A percentile compares a stretch with the other conserved stretches of the same genome.
These are phyloP conservation scores for Cuniculus paca DNA, from an alignment of 2,797 vertebrate species.

Conservation along the genomic window DNA sequence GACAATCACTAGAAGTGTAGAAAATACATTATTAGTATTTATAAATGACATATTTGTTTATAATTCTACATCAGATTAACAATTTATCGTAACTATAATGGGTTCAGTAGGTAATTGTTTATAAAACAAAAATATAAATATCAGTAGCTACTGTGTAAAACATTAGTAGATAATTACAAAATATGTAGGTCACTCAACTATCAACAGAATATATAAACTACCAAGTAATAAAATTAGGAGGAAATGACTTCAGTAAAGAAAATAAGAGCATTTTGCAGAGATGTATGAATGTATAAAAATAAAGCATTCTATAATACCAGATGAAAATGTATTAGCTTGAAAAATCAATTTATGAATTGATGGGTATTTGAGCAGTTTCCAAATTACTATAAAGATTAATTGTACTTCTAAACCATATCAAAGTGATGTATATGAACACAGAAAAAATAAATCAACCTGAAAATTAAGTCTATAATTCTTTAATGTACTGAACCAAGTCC, in stretches of 20 bases:
- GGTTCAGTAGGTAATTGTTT: background rate
- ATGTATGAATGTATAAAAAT: background rate
- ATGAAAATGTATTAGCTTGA: background rate
- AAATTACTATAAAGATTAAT: conserved; percentile 11
- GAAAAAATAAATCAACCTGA: conserved; percentile 24
- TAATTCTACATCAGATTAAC: background rate
- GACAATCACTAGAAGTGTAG: background rate
- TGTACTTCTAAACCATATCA: background rate
- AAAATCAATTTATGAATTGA: background rate
- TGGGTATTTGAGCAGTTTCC: background rate
- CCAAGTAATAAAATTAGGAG: background rate
- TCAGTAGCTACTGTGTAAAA: background rate
- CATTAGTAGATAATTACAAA: background rate
- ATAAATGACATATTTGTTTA: background rate
- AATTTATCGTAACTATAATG: background rate
- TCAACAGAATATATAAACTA: background rate
- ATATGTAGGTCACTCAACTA: background rate
- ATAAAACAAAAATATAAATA: conserved; percentile 27
- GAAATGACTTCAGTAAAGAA: background rate
- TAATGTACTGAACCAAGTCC: background rate
- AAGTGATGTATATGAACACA: background rate
- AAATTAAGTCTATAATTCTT: background rate
- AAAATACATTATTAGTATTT: background rate
- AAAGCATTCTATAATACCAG: background rate
- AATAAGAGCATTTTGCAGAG: background rate